These are phyloP conservation scores for Gonocerus acuteangulatus DNA, from an alignment of 2,888 invertebrate species.

Conservation along the genomic window DNA sequence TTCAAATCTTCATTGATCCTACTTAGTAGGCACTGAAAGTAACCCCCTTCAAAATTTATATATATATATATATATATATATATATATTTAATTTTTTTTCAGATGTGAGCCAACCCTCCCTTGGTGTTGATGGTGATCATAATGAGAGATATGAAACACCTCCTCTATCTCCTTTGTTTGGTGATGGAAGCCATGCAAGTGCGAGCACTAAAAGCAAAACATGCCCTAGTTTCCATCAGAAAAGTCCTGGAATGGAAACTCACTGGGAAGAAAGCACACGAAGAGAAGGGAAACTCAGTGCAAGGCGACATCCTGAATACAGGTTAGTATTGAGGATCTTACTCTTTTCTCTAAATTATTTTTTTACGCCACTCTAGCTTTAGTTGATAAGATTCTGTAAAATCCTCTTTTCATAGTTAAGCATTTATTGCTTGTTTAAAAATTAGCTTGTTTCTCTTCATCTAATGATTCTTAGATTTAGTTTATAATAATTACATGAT, in stretches of 20 bases:
- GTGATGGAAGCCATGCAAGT: constrained; percentile 42
- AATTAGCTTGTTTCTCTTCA: too few relatives aligned
- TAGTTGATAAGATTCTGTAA: too few relatives aligned
- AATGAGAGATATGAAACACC: constrained; percentile 48
- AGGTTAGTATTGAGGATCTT: too few relatives aligned
- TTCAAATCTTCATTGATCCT: too few relatives aligned
- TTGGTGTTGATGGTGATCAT: constrained; percentile 58
- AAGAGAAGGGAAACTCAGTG: constrained; percentile 30
- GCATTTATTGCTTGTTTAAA: too few relatives aligned
- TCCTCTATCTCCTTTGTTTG: constrained; percentile 56
- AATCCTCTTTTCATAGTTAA: too few relatives aligned
- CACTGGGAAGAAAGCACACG: constrained; percentile 50
- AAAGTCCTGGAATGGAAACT: constrained; percentile 49
- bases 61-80: background rate
- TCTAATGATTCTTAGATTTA: too few relatives aligned
- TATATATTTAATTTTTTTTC: too few relatives aligned
- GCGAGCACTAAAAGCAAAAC: constrained; percentile 34
- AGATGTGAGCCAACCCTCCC: constrained; percentile 70
- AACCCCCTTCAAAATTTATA: background rate
- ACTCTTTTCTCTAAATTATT: too few relatives aligned
- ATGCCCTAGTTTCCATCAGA: constrained; percentile 35
- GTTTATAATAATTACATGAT: too few relatives aligned
- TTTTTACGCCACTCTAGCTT: too few relatives aligned
- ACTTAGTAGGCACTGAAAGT: too few relatives aligned
- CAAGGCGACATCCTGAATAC: constrained; percentile 35